Conservation (phyloP, 2,113 vertebrate genomes). For the Lipotes vexillifer region DNA sequence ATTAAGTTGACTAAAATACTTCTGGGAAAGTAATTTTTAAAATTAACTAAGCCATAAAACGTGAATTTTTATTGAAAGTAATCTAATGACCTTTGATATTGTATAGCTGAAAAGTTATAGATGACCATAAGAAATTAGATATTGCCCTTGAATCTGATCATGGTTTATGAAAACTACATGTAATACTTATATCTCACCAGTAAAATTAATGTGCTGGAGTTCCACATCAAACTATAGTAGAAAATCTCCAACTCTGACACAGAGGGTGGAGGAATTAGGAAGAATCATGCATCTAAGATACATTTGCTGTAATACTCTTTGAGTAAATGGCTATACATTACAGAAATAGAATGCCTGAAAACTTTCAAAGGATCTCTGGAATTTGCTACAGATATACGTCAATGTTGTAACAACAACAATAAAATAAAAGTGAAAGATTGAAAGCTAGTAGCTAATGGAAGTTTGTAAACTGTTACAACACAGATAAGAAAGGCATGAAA, state of each 20-base stretch:
- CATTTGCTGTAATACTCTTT: not conserved
- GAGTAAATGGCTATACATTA: not conserved
- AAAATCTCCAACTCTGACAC: not conserved
- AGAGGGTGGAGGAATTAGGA: not conserved
- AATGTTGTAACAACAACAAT: not conserved
- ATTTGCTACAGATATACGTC: not conserved
- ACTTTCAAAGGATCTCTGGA: not conserved
- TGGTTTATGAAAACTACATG: not conserved
- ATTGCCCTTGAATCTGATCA: not conserved
- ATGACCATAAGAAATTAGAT: not conserved
- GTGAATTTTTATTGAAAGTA: not conserved
- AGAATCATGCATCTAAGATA: not conserved
- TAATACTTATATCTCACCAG: not conserved
- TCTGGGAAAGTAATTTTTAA: not conserved
- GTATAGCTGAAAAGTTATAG: not conserved
- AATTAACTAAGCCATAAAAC: not conserved
- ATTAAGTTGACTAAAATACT: not conserved
- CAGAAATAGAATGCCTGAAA: not conserved
- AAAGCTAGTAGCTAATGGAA: not conserved
- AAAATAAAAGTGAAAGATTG: not conserved
- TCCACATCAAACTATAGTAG: not conserved
- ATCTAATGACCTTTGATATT: not conserved
- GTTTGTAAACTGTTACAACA: not conserved
- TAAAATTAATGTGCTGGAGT: not conserved
- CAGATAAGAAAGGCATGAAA: not conserved